A percentile compares a stretch with the other conserved stretches of the same genome.
phyloP scores from a whole-genome alignment of 2,888 invertebrate species.

The Cyclophora albipunctata region DNA sequence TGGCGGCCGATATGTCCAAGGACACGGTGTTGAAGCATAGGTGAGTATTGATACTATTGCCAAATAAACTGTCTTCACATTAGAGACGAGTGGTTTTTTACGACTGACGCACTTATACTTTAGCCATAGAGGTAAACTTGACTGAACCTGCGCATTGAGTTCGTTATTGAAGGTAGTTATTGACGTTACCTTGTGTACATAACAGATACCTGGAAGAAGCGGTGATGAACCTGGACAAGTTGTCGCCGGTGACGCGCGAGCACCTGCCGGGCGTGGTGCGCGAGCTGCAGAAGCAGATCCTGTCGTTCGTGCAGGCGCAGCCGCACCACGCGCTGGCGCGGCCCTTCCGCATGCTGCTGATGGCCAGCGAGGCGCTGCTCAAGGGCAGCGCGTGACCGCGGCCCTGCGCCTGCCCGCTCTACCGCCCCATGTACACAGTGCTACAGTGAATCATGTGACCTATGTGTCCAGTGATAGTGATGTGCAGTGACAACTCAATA shows the following conservation, averaged over 20 bases:
- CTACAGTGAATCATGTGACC: not conserved
- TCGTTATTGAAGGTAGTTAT: too few species aligned
- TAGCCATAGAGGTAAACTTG: too few species aligned
- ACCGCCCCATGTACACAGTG: slow-evolving; percentile 3
- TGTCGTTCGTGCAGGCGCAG: slow-evolving; percentile 78
- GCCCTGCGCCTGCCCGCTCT: not conserved
- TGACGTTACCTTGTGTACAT: too few species aligned
- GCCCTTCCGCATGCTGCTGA: slow-evolving; percentile 81
- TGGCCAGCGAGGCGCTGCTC: slow-evolving; percentile 79
- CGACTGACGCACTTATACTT: too few species aligned
- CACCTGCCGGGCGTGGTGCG: slow-evolving; percentile 87
- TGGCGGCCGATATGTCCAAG: slow-evolving; percentile 89
- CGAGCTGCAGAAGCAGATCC: slow-evolving; percentile 84
- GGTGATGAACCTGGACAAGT: slow-evolving; percentile 85
- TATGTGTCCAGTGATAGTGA: not conserved
- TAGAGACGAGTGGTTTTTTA: too few species aligned
- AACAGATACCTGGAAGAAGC: slow-evolving; percentile 91
- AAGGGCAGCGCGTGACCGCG: slow-evolving; percentile 46
- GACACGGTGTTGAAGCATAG: slow-evolving; percentile 77
- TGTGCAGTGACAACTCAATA: too few species aligned
- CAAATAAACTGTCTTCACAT: too few species aligned
- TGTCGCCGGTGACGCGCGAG: slow-evolving; percentile 85
- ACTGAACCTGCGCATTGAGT: too few species aligned
- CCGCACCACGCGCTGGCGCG: slow-evolving; percentile 79
- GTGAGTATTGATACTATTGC: slow-evolving; percentile 19